A percentile compares a stretch with the other conserved stretches of the same genome.
These are phyloP conservation scores for Mionectes macconnelli DNA, from an alignment of 2,113 vertebrate genomes.

Conservation along the genomic window DNA sequence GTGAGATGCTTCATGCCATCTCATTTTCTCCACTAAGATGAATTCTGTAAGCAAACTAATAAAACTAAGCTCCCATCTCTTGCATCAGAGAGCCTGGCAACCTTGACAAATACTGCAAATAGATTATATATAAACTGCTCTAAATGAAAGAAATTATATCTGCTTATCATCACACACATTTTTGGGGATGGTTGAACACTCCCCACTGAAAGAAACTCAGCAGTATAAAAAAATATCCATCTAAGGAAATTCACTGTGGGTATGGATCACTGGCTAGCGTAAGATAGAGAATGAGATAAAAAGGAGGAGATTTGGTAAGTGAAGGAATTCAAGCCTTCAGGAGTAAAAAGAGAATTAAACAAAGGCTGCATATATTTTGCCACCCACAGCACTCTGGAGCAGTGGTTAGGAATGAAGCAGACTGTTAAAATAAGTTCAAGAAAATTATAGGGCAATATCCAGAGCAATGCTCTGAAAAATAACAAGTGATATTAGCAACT, in stretches of 20 bases:
- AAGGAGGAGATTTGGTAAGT: background rate
- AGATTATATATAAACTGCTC: background rate
- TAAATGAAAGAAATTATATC: background rate
- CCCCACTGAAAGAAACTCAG: background rate
- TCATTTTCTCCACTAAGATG: background rate
- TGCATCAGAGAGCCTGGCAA: background rate
- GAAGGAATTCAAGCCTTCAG: background rate
- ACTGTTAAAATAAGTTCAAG: background rate
- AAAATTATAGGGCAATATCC: background rate
- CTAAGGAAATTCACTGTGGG: background rate
- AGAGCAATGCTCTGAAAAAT: background rate
- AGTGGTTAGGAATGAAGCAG: background rate
- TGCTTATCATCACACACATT: background rate
- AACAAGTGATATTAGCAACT: background rate
- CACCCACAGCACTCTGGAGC: background rate
- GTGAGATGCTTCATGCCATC: accelerated
- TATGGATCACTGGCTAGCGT: background rate
- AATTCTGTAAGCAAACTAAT: background rate
- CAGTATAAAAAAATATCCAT: background rate
- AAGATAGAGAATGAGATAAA: background rate
- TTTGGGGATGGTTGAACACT: background rate
- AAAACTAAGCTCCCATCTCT: background rate
- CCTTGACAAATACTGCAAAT: background rate
- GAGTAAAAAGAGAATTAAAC: background rate
- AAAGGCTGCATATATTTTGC: background rate